A percentile compares a stretch with the other conserved stretches of the same genome.
These are phyloP conservation scores for Galerucella calmariensis DNA, from an alignment of 2,888 invertebrate species.

Conservation along the genomic window DNA sequence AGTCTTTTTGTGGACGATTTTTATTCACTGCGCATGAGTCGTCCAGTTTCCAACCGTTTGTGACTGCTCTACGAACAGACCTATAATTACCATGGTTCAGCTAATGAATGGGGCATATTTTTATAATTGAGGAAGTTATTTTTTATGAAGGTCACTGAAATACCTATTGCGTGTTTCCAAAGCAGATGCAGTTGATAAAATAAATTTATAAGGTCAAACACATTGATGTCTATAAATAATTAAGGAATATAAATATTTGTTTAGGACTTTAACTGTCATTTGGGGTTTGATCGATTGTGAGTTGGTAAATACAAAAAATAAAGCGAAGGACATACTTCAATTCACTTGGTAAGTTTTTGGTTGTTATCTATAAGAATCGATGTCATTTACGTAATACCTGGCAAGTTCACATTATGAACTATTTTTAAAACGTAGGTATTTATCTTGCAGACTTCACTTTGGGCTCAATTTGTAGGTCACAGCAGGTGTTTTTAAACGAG, in stretches of 20 bases:
- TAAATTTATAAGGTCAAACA: neutral
- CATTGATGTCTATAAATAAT: conserved; percentile 9
- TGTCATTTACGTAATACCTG: neutral
- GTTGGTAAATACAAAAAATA: neutral
- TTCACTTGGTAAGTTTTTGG: neutral
- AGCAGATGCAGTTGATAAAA: conserved; percentile 8
- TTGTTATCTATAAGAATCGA: neutral
- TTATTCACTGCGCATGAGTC: too few species aligned
- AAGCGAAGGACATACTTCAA: neutral
- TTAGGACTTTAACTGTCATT: neutral
- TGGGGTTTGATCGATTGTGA: neutral
- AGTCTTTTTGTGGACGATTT: too few species aligned
- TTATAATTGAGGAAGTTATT: neutral
- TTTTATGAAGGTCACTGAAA: neutral
- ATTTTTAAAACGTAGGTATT: too few species aligned
- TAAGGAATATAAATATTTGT: neutral
- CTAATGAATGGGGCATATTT: too few species aligned
- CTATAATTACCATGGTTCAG: too few species aligned
- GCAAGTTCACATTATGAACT: neutral
- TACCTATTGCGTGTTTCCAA: neutral
- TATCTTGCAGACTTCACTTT: too few species aligned
- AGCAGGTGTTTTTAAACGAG: too few species aligned
- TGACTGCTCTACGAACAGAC: too few species aligned
- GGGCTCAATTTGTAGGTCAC: too few species aligned
- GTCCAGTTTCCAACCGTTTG: too few species aligned